These are phyloP conservation scores for Macrosiphum euphorbiae DNA, from an alignment of 2,888 invertebrate species.

Conservation along the genomic window DNA sequence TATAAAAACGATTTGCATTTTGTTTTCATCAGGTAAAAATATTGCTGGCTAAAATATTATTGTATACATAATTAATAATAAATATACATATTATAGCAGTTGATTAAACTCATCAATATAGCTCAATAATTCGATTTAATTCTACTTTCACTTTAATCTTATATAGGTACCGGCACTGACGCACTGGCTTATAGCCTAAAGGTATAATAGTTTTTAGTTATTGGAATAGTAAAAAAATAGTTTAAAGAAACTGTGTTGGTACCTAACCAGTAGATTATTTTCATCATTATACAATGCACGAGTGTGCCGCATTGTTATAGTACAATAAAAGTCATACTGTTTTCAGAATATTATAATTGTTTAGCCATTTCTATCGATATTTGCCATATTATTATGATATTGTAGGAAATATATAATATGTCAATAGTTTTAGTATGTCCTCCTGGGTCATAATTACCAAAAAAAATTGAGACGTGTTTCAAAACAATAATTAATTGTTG, in stretches of 20 bases:
- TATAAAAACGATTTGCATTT: neutral
- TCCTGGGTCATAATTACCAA: neutral
- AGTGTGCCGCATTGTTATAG: neutral
- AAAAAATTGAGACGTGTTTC: neutral
- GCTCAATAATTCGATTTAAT: neutral
- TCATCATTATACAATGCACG: neutral
- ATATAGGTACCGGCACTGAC: neutral
- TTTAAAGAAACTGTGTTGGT: neutral
- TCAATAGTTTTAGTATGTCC: neutral
- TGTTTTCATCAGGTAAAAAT: neutral
- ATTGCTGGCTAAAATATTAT: neutral
- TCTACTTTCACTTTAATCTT: neutral
- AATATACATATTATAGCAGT: neutral
- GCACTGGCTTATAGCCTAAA: neutral
- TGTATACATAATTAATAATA: neutral
- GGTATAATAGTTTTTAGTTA: neutral
- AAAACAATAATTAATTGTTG: conserved; percentile 1
- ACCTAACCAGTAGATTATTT: neutral
- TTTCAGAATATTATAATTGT: neutral
- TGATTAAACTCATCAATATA: neutral
- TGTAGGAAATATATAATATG: neutral
- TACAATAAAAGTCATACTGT: neutral
- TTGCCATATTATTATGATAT: neutral
- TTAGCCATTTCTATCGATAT: neutral
- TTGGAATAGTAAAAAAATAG: neutral